These are phyloP conservation scores for Aphelenchoides avenae DNA, from an alignment of 1,140 invertebrate genomes.

Conservation along the genomic window DNA sequence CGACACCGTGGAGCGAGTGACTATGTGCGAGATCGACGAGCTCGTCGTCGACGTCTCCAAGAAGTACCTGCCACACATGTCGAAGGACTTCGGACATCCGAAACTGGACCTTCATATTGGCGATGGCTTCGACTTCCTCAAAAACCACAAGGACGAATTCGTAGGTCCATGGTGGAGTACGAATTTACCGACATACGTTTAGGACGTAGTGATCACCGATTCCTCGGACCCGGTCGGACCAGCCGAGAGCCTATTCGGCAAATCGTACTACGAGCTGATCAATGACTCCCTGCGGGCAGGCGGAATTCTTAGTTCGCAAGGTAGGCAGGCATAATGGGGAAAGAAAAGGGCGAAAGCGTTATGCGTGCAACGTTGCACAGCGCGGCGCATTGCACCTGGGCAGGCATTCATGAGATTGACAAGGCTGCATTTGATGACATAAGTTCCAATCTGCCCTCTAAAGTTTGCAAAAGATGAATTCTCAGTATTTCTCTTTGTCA, in stretches of 20 bases:
- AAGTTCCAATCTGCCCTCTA: too few relatives aligned
- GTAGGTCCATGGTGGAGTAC: conserved; percentile 22
- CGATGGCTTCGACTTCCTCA: conserved; percentile 92
- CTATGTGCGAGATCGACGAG: conserved; percentile 89
- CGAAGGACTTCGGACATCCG: conserved; percentile 74
- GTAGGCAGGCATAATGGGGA: conserved; percentile 43
- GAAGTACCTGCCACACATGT: conserved; percentile 83
- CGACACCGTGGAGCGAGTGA: conserved; percentile 76
- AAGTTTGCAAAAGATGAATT: conserved; percentile 5
- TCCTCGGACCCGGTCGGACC: conserved; percentile 88
- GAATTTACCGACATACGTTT: conserved; percentile 60
- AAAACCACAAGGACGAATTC: conserved; percentile 71
- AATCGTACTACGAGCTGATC: conserved; percentile 82
- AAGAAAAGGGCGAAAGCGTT: background rate
- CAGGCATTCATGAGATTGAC: too few relatives aligned
- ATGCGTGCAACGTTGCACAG: background rate
- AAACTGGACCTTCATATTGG: conserved; percentile 80
- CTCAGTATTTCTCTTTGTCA: too few relatives aligned
- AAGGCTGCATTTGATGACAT: too few relatives aligned
- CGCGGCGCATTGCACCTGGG: too few relatives aligned
- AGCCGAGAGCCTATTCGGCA: conserved; percentile 69
- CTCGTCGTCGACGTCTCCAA: conserved; percentile 85
- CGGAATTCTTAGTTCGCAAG: conserved; percentile 81
- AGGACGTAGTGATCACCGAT: conserved; percentile 97
- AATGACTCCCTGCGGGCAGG: conserved; percentile 74